Base-by-base conservation (phyloP, 1,140 invertebrate genomes). In the Papilio polyxenes region DNA sequence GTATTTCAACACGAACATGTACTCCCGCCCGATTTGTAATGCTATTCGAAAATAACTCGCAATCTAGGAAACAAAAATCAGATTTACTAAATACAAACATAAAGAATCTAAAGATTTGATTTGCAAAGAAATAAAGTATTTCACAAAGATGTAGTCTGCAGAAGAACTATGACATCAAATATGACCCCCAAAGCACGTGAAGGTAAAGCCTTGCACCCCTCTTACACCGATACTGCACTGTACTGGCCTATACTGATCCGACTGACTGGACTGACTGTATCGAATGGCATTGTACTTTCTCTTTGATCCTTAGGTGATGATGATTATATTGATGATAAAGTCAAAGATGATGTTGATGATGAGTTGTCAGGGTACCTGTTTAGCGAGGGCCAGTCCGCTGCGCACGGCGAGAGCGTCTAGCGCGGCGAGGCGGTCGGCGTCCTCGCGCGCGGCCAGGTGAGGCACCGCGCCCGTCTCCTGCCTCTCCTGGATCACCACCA, bases 1-100 rank as follows among this genome's bases (percentile, higher is more conserved):
- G 74, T 94, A 94, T 81, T 94, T 95, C 53, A 95, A 79, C 11
- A 95, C 93, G 11, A 89, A 91, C 4, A 85, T 83, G 80, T 95
- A 95, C 65, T 92, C 87, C 92, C 93, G 94, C 2, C 93, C 93
- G 17, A 95, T 94, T 84, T 94, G 93, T 15, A 95, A 83, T 0
- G 92, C 92, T 81, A 95, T 95, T 13, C 93, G 89, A 83, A 91
- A 95, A 80, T 94, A 94, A 79, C 89, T 92, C 3, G 93, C 89
- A 1, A 95, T 87, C 90, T 95, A 84, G 0, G 77, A 65, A 65
- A 31, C 23, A 65, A 65, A 13, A 4, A 1, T 31, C 5, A 20
- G 56, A 17, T 0, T 56, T 17, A n/a, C 17, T 3, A 20, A 59
- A 59, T 17, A 0, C 15, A 53, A 17, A 53, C 51, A 53, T 17